Base-by-base conservation (phyloP, 2,797 vertebrate species). In the Sebastes aleutianus region DNA sequence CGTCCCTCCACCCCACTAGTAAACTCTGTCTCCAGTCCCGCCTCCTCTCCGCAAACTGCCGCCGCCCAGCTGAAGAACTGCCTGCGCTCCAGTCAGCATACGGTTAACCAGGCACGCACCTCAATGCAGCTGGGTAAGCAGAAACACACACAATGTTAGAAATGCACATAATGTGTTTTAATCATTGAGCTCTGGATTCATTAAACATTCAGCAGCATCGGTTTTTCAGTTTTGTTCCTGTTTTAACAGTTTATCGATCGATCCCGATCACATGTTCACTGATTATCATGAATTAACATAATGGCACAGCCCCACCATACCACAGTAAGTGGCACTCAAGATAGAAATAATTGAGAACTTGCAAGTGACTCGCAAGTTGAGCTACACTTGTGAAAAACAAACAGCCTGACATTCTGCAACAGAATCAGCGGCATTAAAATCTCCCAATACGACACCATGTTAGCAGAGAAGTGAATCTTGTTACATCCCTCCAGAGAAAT, bases 71-170 rank as follows among this genome's bases (percentile, higher is more conserved):
- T 96, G 22, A 97, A 93, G 88, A 98, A 95, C 93, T 98, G 97
- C 89, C 93, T 98, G 85, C 94, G 97, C 78, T 95, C 96, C 3
- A 92, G 96, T 11, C 97, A 98, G 92, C 95, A 95, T 18, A 83
- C 90, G 0, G 90, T 80, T 84, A 94, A 92, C 94, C 98, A 97
- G 89, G 79, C 94, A 8, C 96, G 96, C 86, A 95, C 89, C 26
- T 68, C 96, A 80, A 91, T 97, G 92, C 96, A 98, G 90, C 95
- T 97, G 93, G 97, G 98, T 99, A 95, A 32, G 96, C 82, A 76
- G 64, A 74, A 78, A 59, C 62, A 32, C 39, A 53, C 66, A 47
- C 58, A 73, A 43, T 24, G 13, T 39, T 11, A 75, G n/a, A 66
- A 74, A 77, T 8, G 14, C 36, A 58, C 62, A 57, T 6, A n/a